Conservation (phyloP, 2,113 vertebrate genomes). For the Peromyscus californicus region DNA sequence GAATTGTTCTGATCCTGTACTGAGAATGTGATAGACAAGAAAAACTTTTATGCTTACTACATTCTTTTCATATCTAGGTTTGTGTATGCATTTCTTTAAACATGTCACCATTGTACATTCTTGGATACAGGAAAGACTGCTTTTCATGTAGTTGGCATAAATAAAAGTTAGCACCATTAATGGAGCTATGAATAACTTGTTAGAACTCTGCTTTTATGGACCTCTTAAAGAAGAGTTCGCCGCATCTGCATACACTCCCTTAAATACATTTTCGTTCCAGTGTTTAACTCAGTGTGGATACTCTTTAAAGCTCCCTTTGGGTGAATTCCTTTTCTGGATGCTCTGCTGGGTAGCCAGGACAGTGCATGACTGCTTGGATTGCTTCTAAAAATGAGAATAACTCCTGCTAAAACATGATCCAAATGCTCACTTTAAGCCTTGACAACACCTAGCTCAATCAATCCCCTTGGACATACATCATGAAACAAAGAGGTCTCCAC, state of each 20-base stretch:
- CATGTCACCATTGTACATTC: neutral
- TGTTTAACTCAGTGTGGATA: neutral
- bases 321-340: neutral
- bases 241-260: neutral
- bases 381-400: conserved; percentile 34
- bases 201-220: neutral
- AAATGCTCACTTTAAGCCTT: neutral
- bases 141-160: neutral
- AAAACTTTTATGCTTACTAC: neutral
- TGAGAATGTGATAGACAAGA: neutral
- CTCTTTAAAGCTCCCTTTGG: neutral
- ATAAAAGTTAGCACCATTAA: neutral
- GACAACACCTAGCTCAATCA: neutral
- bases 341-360: neutral
- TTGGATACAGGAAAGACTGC: neutral
- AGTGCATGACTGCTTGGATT: neutral
- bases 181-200: neutral
- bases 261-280: neutral
- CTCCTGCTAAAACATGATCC: neutral
- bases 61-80: neutral
- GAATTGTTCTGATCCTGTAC: neutral
- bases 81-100: neutral
- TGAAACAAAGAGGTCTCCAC: neutral
- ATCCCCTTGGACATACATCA: neutral
- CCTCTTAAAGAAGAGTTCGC: neutral